Evolutionary conservation across 1,140 invertebrate genomes (phyloP), one percentile per base, ranked within the genome.

Genomic region (Schlechtendalia chinensis): DNA sequence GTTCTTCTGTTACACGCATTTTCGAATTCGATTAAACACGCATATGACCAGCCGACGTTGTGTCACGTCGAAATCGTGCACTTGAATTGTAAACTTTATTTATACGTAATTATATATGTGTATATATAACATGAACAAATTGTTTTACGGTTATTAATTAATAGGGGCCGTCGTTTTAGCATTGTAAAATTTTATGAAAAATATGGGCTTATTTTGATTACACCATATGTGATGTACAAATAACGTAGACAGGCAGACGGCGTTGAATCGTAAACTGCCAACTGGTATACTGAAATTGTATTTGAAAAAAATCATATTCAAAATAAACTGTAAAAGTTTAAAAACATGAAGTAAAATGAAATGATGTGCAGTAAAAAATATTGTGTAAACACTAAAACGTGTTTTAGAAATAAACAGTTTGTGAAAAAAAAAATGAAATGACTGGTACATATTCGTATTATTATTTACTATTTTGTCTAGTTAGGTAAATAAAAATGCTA

Each of bases 161-260:
- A 54, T 54, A 54, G 17, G 16, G 2, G 22, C 14, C 11, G 63
- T 50, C 53, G 29, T 71, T 72, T 54, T 53, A 54, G 47, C 47
- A 54, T 54, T 19, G 50, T 72, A 54, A 29, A 54, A 54, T n/a
- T 39, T 53, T 16, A 54, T 29, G 50, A 72, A 54, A 72, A 29
- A 29, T 54, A 72, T 72, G 47, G 50, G 69, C n/a, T 72, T 72
- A 72, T 72, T 72, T 72, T 72, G 69, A 72, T 72, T 29, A 54
- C 69, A 16, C 69, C 69, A 72, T 24, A 72, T 72, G 69, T 54
- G 69, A 61, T 29, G 19, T 67, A 45, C 63, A 71, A 71, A 71
- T 72, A 72, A 72, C 8, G 8, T 4, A 54, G 69, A 72, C 69
- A 29, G 17, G 17, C 50, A n/a, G 3, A 24, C 24, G 47, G 50